These are phyloP conservation scores for Meriones psammophilus DNA, from an alignment of 2,797 vertebrate species.

Conservation along the genomic window DNA sequence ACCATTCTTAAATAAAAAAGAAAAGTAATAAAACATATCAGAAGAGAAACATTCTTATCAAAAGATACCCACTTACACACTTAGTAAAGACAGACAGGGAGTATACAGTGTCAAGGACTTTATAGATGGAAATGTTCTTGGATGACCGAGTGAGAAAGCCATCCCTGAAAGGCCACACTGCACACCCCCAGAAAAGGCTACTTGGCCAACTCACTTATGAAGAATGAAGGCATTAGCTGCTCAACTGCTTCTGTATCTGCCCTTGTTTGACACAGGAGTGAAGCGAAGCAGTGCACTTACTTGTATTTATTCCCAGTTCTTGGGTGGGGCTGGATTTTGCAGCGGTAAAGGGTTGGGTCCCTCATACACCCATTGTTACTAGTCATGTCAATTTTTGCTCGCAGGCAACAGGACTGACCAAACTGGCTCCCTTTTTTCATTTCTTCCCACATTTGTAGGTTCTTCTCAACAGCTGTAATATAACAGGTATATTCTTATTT, in stretches of 20 bases:
- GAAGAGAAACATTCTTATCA: neutral
- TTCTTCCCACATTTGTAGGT: constrained; percentile 97
- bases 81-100: neutral
- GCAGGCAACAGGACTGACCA: constrained; percentile 97
- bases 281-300: constrained; percentile 85
- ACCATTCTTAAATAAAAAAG: too few relatives aligned
- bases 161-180: neutral
- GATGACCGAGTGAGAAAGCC: neutral
- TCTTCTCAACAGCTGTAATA: constrained; percentile 94
- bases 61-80: neutral
- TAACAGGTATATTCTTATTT: constrained; percentile 52
- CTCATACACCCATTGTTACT: constrained; percentile 99
- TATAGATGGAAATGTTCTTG: neutral
- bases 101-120: neutral
- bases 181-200: neutral
- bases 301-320: constrained; percentile 94
- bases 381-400: constrained; percentile 98
- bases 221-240: neutral
- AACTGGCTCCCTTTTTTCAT: constrained; percentile 95
- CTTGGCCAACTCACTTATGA: accelerated
- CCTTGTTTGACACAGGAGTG: neutral
- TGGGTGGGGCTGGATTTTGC: constrained; percentile 96
- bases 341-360: constrained; percentile 97
- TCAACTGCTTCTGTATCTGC: neutral
- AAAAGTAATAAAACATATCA: neutral